A percentile compares a stretch with the other conserved stretches of the same genome.
These are phyloP conservation scores for Deroplatys truncata DNA, from an alignment of 2,888 invertebrate species.

Conservation along the genomic window DNA sequence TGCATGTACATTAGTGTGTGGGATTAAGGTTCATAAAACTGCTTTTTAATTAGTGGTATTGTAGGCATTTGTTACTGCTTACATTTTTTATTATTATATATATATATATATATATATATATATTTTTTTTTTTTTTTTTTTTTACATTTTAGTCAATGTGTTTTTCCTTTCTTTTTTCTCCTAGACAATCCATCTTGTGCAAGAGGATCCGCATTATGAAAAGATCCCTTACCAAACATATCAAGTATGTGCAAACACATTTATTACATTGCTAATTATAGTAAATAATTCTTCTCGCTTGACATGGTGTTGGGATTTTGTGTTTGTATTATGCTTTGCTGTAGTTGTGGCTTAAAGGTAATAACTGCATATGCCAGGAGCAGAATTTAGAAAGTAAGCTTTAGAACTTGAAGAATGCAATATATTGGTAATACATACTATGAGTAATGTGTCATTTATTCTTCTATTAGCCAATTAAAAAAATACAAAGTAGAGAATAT, in stretches of 20 bases:
- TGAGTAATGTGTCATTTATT: not conserved
- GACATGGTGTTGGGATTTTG: constrained; percentile 15
- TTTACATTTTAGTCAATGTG: constrained; percentile 2
- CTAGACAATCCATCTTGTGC: constrained; percentile 43
- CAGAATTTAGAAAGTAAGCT: not conserved
- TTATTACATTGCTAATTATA: constrained; percentile 12
- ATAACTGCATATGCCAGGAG: not conserved
- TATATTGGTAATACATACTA: not conserved
- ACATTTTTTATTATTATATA: not conserved
- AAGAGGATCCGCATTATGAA: constrained; percentile 44
- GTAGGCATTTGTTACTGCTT: not conserved
- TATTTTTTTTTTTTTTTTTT: not conserved
- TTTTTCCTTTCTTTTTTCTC: constrained; percentile 31
- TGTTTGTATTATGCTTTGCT: constrained; percentile 13
- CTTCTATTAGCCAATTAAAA: not conserved
- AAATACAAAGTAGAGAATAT: not conserved
- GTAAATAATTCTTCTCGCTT: constrained; percentile 2
- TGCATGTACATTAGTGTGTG: not conserved
- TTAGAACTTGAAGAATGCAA: not conserved
- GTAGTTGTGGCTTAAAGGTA: not conserved
- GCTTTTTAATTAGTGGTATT: not conserved
- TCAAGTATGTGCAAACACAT: constrained; percentile 38
- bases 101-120: no score
- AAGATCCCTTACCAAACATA: constrained; percentile 44
- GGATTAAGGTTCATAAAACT: not conserved